phyloP scores from a whole-genome alignment of 2,113 vertebrate species.

The Phylloscopus whistleri region DNA sequence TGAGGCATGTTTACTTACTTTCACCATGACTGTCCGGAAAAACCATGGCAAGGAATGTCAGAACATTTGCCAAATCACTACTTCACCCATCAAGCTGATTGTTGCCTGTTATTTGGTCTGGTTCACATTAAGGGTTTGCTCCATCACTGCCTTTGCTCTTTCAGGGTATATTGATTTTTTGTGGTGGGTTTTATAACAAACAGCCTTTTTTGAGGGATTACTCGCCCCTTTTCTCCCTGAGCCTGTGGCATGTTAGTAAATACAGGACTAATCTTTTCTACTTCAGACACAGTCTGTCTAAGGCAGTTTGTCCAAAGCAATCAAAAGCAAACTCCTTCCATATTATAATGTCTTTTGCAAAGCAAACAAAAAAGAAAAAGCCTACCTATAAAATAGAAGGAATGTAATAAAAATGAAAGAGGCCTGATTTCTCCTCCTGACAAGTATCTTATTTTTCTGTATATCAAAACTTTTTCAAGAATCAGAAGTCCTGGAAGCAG shows the following conservation, averaged over 20 bases:
- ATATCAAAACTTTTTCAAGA: background rate
- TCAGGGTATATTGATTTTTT: constrained; percentile 37
- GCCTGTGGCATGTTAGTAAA: background rate
- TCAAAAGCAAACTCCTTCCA: background rate
- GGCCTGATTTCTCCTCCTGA: background rate
- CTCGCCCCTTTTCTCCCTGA: background rate
- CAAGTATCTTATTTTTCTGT: constrained; percentile 18
- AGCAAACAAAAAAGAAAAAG: background rate
- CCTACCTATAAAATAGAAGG: background rate
- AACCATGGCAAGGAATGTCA: constrained; percentile 33
- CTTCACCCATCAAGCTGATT: constrained; percentile 49
- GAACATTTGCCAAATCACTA: constrained; percentile 50
- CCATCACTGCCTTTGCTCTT: constrained; percentile 1
- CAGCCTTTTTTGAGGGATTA: background rate
- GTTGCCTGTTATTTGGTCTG: background rate
- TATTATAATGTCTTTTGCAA: background rate
- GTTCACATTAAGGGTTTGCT: constrained; percentile 51
- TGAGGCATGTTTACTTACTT: constrained; percentile 38
- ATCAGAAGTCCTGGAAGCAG: background rate
- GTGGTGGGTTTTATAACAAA: constrained; percentile 35
- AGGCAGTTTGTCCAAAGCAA: background rate
- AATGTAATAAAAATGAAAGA: background rate
- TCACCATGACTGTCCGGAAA: constrained; percentile 40
- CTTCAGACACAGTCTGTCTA: background rate
- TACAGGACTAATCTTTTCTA: background rate